Conservation (phyloP, 2,888 invertebrate species). For the Polyommatus iphigenia region DNA sequence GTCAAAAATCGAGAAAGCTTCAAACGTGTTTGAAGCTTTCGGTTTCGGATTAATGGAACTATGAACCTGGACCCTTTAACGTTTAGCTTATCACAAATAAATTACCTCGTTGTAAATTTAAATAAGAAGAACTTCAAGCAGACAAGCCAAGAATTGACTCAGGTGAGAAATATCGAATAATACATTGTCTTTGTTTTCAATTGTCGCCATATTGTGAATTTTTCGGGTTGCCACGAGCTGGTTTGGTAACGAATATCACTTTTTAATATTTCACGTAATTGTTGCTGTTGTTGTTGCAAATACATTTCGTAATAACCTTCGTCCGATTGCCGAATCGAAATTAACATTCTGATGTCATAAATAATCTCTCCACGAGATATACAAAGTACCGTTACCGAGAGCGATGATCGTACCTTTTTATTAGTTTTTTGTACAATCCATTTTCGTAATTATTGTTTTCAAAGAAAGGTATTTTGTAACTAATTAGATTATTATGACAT, state of each 20-base stretch:
- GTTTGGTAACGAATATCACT: slow-evolving; percentile 41
- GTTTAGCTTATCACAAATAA: slow-evolving; percentile 99
- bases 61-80: slow-evolving; percentile 99
- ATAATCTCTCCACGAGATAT: slow-evolving; percentile 4
- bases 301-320: slow-evolving; percentile 39
- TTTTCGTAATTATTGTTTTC: slow-evolving; percentile 11
- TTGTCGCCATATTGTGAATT: slow-evolving; percentile 74
- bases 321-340: slow-evolving; percentile 44
- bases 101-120: slow-evolving; percentile 97
- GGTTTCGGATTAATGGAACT: slow-evolving; percentile 95
- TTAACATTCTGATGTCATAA: neutral
- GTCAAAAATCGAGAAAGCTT: slow-evolving; percentile 93
- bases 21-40: slow-evolving; percentile 97
- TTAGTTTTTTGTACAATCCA: neutral
- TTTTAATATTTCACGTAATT: slow-evolving; percentile 36
- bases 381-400: slow-evolving; percentile 8
- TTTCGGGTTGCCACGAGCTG: slow-evolving; percentile 53
- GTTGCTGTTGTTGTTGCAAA: slow-evolving; percentile 40
- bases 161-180: slow-evolving; percentile 82
- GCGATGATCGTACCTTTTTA: neutral
- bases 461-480: slow-evolving; percentile 12
- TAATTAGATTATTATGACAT: neutral
- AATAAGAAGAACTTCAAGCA: slow-evolving; percentile 97
- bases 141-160: slow-evolving; percentile 91
- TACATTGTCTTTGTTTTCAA: slow-evolving; percentile 61